phyloP scores from a whole-genome alignment of 2,797 vertebrate genomes.

The Lepidocolaptes lacrymiger region DNA sequence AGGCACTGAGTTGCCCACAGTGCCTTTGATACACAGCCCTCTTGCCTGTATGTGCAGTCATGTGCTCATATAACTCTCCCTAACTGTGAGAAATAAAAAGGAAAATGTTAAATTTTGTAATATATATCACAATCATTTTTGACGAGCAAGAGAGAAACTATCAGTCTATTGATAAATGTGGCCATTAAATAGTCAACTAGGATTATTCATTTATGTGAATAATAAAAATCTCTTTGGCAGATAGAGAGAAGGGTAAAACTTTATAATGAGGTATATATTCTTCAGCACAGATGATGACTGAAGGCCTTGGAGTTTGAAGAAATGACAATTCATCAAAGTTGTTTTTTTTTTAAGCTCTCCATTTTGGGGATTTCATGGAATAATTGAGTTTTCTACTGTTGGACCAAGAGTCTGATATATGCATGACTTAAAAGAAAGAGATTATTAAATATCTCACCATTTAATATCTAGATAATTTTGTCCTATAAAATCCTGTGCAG shows the following conservation, averaged over 20 bases:
- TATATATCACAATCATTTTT: slow-evolving; percentile 16
- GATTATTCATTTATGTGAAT: slow-evolving; percentile 4
- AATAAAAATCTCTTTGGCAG: background rate
- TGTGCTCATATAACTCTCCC: background rate
- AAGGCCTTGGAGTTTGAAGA: background rate
- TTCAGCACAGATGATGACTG: background rate
- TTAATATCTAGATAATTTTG: slow-evolving; percentile 64
- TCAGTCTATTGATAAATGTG: background rate
- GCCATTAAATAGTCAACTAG: background rate
- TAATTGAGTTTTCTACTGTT: slow-evolving; percentile 29
- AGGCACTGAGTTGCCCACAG: background rate
- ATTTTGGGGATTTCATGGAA: slow-evolving; percentile 5
- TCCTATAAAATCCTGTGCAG: slow-evolving; percentile 58
- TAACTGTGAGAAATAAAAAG: slow-evolving; percentile 33
- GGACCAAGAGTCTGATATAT: background rate
- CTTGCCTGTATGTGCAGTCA: background rate
- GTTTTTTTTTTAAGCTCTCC: background rate
- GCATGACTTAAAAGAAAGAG: slow-evolving; percentile 16
- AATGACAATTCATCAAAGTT: slow-evolving; percentile 10
- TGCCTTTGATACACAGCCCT: background rate
- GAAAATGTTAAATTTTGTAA: slow-evolving; percentile 29
- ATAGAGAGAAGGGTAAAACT: background rate
- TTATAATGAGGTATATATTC: background rate
- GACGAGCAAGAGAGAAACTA: slow-evolving; percentile 25
- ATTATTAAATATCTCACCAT: slow-evolving; percentile 57